phyloP scores from a whole-genome alignment of 1,140 invertebrate species.

The Proctacanthus coquilletti region DNA sequence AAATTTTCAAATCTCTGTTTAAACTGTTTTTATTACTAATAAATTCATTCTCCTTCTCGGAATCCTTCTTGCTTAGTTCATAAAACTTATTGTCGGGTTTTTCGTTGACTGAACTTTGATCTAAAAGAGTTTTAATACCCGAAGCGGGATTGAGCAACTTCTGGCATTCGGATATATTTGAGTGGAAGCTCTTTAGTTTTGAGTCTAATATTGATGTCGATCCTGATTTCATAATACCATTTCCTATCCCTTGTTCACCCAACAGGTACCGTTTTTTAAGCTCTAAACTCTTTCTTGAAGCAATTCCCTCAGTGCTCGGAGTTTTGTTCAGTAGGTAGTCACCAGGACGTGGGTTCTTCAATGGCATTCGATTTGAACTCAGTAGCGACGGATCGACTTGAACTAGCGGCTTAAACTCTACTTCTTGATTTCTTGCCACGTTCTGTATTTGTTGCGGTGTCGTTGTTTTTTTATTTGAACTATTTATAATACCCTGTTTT shows the following conservation, averaged over 20 bases:
- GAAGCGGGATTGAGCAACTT: conserved; percentile 68
- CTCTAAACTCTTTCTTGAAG: conserved; percentile 69
- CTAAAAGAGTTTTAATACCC: conserved; percentile 51
- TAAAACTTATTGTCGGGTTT: conserved; percentile 17
- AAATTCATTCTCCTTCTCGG: conserved; percentile 28
- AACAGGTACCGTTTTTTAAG: conserved; percentile 71
- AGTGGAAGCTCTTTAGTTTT: conserved; percentile 64
- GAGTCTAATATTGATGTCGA: conserved; percentile 70
- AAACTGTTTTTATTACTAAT: conserved; percentile 27
- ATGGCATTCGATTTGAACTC: conserved; percentile 16
- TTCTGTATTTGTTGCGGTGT: conserved; percentile 1
- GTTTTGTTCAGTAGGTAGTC: conserved; percentile 64
- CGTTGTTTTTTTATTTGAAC: background rate
- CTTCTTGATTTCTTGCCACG: conserved; percentile 20
- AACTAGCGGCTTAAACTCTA: conserved; percentile 36
- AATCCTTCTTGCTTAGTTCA: conserved; percentile 17
- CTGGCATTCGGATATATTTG: conserved; percentile 75
- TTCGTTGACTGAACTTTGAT: conserved; percentile 21
- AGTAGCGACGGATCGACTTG: conserved; percentile 28
- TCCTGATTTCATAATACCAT: conserved; percentile 62
- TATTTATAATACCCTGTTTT: conserved; percentile 3
- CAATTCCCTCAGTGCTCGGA: conserved; percentile 69
- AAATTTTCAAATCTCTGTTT: conserved; percentile 27
- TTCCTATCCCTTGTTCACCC: conserved; percentile 39
- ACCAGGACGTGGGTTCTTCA: conserved; percentile 40